Base-by-base conservation (phyloP, 2,888 invertebrate species). In the Amiota minor region DNA sequence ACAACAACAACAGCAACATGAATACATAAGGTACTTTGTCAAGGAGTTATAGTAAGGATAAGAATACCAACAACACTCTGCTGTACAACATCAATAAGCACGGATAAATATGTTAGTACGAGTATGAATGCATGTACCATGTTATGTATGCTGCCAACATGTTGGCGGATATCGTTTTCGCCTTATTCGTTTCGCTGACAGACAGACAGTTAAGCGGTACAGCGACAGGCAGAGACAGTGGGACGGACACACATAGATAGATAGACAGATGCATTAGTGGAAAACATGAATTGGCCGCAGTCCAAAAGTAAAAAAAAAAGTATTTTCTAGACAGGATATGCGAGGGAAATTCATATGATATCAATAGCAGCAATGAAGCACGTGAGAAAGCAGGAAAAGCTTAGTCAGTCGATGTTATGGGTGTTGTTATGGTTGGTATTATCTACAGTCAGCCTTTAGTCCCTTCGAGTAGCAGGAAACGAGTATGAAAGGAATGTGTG, bases 271-370 rank as follows among this genome's bases (percentile, higher is more conserved):
- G 49, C 65, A 67, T 67, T 67, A 67, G 65, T 49, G 18, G 49
- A 67, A 67, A 67, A 67, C 65, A 67, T 67, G 49, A 50, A 67
- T 67, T 67, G 65, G 65, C 65, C 20, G 20, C 20, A 49, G 49
- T 67, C 65, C 65, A 67, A 67, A 49, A 67, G 6, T 6, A 35
- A 35, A 6, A 35, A 35, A 35, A 35, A 6, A 35, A 35, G 65
- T 49, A 67, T 67, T 67, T 67, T 67, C 49, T 67, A 47, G 65
- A 67, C 46, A 67, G 50, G 65, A 67, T 67, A 45, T 49, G 20
- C 23, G 50, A 67, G 49, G 16, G 59, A 16, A 67, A 49, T 67
- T 20, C 49, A 67, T 67, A 20, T 67, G 65, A 20, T n/a, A 67
- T 49, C 65, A 18, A 49, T 47, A 47, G 47, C 16, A 45, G 20